phyloP scores from a whole-genome alignment of 2,113 vertebrate genomes.

The Fregata magnificens region DNA sequence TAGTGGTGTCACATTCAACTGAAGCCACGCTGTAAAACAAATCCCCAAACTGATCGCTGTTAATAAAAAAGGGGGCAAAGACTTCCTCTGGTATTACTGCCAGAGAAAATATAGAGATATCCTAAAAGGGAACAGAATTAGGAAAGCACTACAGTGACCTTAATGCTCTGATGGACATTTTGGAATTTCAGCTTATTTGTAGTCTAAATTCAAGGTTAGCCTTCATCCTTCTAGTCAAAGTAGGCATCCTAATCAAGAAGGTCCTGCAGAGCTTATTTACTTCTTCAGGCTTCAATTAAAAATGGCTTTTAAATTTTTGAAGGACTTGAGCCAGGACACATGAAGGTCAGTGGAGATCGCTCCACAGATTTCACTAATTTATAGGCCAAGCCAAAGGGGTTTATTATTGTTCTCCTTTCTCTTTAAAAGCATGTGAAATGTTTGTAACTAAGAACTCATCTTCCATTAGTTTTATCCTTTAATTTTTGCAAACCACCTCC shows the following conservation, averaged over 20 bases:
- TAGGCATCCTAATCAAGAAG: neutral
- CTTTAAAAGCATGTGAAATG: neutral
- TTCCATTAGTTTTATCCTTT: neutral
- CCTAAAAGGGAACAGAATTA: neutral
- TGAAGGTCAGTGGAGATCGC: neutral
- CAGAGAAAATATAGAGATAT: neutral
- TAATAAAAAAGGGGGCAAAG: neutral
- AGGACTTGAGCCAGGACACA: neutral
- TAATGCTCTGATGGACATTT: neutral
- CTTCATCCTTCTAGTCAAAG: neutral
- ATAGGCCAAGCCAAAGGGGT: neutral
- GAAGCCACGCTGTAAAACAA: neutral
- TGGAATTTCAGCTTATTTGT: neutral
- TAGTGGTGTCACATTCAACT: neutral
- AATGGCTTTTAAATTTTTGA: neutral
- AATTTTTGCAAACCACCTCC: neutral
- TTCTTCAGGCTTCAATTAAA: neutral
- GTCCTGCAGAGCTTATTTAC: neutral
- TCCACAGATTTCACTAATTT: neutral
- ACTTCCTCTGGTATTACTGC: neutral
- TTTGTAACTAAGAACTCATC: neutral
- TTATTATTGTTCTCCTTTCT: neutral
- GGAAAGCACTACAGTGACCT: neutral
- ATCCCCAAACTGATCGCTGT: neutral
- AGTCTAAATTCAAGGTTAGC: neutral